Conservation (phyloP, 2,888 invertebrate genomes). For the Chaetogeoica ovagalla region DNA sequence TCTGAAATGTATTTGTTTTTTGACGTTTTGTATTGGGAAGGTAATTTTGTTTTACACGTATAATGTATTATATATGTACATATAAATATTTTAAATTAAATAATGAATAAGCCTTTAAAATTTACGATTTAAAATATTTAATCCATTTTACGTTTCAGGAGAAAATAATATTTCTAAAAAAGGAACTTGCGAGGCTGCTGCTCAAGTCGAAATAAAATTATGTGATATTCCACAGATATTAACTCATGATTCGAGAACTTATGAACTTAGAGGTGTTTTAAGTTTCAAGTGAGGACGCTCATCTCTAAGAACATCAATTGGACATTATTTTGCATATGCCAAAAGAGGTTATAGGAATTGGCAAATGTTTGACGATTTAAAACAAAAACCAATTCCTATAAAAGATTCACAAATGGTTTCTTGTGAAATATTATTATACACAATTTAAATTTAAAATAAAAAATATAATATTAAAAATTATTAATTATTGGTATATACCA, state of each 20-base stretch:
- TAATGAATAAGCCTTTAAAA: too few species aligned
- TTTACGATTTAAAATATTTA: too few species aligned
- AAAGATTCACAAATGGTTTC: not conserved
- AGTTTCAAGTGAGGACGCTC: not conserved
- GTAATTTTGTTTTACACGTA: not conserved
- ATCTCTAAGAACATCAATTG: not conserved
- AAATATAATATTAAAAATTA: too few species aligned
- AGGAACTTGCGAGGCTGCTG: not conserved
- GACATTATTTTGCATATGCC: not conserved
- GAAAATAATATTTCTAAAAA: slow-evolving; percentile 1
- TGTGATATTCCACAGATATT: not conserved
- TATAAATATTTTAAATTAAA: too few species aligned
- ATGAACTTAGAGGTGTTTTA: slow-evolving; percentile 3
- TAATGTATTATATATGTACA: not conserved
- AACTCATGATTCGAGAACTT: not conserved
- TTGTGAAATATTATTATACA: not conserved
- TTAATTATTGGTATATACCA: too few species aligned
- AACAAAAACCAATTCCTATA: not conserved
- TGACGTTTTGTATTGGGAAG: not conserved
- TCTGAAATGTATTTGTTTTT: slow-evolving; percentile 15
- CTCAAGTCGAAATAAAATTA: not conserved
- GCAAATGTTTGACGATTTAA: not conserved
- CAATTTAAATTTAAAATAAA: not conserved
- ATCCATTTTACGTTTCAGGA: not conserved
- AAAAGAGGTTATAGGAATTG: not conserved